Evolutionary conservation across 2,888 invertebrate genomes (phyloP).

Genomic region (Hololepta plana): DNA sequence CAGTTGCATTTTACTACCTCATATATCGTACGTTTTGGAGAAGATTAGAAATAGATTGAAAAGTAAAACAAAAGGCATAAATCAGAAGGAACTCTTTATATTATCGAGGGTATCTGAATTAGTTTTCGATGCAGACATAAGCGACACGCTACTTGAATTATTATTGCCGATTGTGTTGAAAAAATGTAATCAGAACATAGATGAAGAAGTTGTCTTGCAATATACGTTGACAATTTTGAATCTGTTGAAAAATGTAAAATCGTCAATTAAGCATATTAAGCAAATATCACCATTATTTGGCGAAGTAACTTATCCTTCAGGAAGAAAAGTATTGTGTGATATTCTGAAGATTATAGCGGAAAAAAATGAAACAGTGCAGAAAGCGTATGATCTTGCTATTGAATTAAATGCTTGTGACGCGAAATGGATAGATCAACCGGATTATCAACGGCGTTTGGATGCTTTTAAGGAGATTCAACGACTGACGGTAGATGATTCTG

Average conservation of each 20-base stretch:
- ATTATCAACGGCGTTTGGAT: slow-evolving; percentile 64
- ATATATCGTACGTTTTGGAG: slow-evolving; percentile 50
- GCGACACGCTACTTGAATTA: slow-evolving; percentile 49
- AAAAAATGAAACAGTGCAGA: slow-evolving; percentile 28
- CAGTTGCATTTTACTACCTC: slow-evolving; percentile 52
- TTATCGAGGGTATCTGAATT: slow-evolving; percentile 60
- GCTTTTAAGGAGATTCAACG: slow-evolving; percentile 53
- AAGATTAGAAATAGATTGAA: slow-evolving; percentile 47
- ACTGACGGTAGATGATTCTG: slow-evolving; percentile 29
- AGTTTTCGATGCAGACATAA: slow-evolving; percentile 45
- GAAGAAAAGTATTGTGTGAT: slow-evolving; percentile 49
- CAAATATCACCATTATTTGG: slow-evolving; percentile 56
- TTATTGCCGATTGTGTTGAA: slow-evolving; percentile 53
- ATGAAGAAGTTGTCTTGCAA: slow-evolving; percentile 50
- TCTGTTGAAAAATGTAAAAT: slow-evolving; percentile 47
- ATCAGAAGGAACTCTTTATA: slow-evolving; percentile 52
- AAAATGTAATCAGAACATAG: slow-evolving; percentile 38
- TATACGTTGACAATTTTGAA: slow-evolving; percentile 56
- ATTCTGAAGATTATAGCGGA: slow-evolving; percentile 40
- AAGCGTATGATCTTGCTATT: slow-evolving; percentile 34
- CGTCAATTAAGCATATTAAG: slow-evolving; percentile 47
- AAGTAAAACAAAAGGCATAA: slow-evolving; percentile 38
- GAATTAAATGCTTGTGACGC: slow-evolving; percentile 77
- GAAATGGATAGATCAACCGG: slow-evolving; percentile 85
- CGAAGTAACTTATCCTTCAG: slow-evolving; percentile 40